phyloP scores from a whole-genome alignment of 2,113 vertebrate species.

The Struthio camelus region DNA sequence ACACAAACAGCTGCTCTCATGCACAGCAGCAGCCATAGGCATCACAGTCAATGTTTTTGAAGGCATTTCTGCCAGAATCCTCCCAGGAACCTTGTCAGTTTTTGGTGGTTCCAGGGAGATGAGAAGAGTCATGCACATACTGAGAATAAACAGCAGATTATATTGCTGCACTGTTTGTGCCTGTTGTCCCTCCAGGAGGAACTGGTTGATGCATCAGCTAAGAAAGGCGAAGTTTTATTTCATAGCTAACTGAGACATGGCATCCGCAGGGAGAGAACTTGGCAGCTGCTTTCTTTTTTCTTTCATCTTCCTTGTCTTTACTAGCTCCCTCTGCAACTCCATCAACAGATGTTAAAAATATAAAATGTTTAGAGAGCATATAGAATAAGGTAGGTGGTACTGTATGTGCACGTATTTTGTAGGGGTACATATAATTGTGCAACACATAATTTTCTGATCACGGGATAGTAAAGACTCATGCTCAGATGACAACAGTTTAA shows the following conservation, averaged over 20 bases:
- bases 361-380: background rate
- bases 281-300: slow-evolving; percentile 10
- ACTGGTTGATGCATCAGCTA: background rate
- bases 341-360: slow-evolving; percentile 7
- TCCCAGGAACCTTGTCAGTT: slow-evolving; percentile 4
- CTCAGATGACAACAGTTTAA: background rate
- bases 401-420: rapidly evolving
- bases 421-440: background rate
- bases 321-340: background rate
- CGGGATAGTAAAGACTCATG: rapidly evolving
- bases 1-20: background rate
- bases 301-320: background rate
- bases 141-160: background rate
- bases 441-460: background rate
- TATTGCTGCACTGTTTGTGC: background rate
- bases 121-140: background rate
- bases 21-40: background rate
- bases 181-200: slow-evolving; percentile 1
- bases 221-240: background rate
- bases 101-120: background rate
- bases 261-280: background rate
- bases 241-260: background rate
- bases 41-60: background rate
- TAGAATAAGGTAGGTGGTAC: background rate
- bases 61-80: background rate